Conservation (phyloP, 2,797 vertebrate species). For the Arremon aurantiirostris region DNA sequence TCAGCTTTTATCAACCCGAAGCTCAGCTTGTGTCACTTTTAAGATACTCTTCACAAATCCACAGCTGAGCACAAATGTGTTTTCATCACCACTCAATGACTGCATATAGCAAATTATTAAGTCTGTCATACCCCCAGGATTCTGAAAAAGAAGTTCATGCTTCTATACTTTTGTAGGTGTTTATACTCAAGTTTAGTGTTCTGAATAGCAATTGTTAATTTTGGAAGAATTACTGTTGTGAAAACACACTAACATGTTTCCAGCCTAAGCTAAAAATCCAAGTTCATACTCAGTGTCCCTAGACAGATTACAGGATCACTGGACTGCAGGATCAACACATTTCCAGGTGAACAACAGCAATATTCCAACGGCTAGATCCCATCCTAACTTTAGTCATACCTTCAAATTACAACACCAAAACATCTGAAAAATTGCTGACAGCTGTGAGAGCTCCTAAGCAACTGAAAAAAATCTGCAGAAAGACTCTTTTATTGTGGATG, state of each 20-base stretch:
- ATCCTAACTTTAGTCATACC: not conserved
- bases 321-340: not conserved
- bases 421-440: not conserved
- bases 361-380: not conserved
- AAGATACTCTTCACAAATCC: not conserved
- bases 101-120: not conserved
- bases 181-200: not conserved
- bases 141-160: not conserved
- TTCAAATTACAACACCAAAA: not conserved
- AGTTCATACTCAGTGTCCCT: not conserved
- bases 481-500: not conserved
- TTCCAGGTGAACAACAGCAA: not conserved
- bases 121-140: not conserved
- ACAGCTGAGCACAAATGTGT: not conserved
- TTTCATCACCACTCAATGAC: not conserved
- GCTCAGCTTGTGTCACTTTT: not conserved
- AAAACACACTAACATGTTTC: not conserved
- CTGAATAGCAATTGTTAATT: not conserved
- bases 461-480: not conserved
- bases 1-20: not conserved
- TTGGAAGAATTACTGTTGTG: not conserved
- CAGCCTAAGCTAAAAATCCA: not conserved
- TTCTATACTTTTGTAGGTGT: not conserved
- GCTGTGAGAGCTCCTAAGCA: not conserved
- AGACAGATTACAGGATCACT: not conserved